Percentiles rank a stretch among this genome's conserved stretches.
phyloP scores from a whole-genome alignment of 2,113 vertebrate species.

The Nothobranchius kuhntae region DNA sequence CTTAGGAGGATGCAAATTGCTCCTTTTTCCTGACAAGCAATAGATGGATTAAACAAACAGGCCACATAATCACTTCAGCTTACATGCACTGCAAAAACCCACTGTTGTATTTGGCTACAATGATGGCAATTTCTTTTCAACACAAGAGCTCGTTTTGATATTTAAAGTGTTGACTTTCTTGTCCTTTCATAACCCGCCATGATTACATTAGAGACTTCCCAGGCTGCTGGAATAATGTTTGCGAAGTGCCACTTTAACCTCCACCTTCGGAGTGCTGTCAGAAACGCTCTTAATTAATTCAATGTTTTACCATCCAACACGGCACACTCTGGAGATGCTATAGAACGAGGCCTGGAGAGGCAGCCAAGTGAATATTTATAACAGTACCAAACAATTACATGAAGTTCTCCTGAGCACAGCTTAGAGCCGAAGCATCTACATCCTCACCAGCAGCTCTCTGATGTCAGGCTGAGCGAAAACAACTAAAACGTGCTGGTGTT shows the following conservation, averaged over 20 bases:
- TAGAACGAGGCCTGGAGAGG: slow-evolving; percentile 5
- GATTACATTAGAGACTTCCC: slow-evolving; percentile 6
- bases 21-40: slow-evolving; percentile 60
- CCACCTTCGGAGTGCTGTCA: slow-evolving; percentile 34
- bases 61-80: slow-evolving; percentile 24
- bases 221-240: slow-evolving; percentile 28
- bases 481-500: too few relatives aligned
- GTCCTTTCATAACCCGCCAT: neutral
- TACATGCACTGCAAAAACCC: neutral
- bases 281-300: slow-evolving; percentile 45
- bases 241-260: slow-evolving; percentile 53
- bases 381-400: slow-evolving; percentile 20
- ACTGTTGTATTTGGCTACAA: slow-evolving; percentile 7
- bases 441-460: neutral
- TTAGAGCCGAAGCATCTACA: neutral
- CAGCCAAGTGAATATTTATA: slow-evolving; percentile 33
- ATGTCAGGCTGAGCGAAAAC: neutral
- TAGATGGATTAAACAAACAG: slow-evolving; percentile 68
- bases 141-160: neutral
- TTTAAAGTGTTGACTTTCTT: slow-evolving; percentile 6
- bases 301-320: slow-evolving; percentile 14
- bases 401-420: neutral
- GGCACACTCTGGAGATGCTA: slow-evolving; percentile 5
- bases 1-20: slow-evolving; percentile 59
- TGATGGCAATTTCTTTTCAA: neutral